Conservation (phyloP, 2,888 invertebrate genomes). For the Ochlodes sylvanus region DNA sequence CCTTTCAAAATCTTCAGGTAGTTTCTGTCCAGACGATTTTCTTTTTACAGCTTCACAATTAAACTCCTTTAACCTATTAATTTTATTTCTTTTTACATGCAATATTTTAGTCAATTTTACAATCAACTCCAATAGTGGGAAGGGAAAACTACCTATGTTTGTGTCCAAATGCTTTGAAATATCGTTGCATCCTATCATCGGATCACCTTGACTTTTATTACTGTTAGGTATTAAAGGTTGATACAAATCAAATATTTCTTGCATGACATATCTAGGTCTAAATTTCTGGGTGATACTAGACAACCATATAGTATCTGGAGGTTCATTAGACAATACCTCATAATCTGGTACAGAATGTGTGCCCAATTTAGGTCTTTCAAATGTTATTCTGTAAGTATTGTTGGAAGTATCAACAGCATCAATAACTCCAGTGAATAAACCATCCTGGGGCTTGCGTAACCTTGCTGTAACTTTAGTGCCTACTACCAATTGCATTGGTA, state of each 20-base stretch:
- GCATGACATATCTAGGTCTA: conserved; percentile 87
- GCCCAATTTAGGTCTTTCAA: conserved; percentile 96
- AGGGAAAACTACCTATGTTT: conserved; percentile 92
- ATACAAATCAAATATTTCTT: conserved; percentile 81
- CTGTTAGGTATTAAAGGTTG: conserved; percentile 64
- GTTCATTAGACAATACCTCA: conserved; percentile 97
- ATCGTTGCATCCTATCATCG: conserved; percentile 86
- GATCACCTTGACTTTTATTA: conserved; percentile 87
- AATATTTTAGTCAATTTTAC: conserved; percentile 95
- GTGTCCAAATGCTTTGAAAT: conserved; percentile 73
- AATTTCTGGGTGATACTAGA: conserved; percentile 93
- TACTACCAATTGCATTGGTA: conserved; percentile 96
- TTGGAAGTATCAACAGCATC: conserved; percentile 98
- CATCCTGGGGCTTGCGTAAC: conserved; percentile 96
- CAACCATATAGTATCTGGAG: conserved; percentile 95
- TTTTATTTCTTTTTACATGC: conserved; percentile 91
- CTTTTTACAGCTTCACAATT: conserved; percentile 96
- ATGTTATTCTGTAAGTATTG: conserved; percentile 97
- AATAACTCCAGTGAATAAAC: conserved; percentile 96
- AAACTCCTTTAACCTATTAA: conserved; percentile 92
- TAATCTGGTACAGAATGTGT: conserved; percentile 98
- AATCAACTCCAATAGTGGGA: conserved; percentile 93
- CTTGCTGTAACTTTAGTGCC: conserved; percentile 97
- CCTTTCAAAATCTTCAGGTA: conserved; percentile 95
- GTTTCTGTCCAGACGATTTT: conserved; percentile 90